Percentiles rank a stretch among this genome's conserved stretches.
phyloP scores from a whole-genome alignment of 2,888 invertebrate species.

The Lymantria dispar region DNA sequence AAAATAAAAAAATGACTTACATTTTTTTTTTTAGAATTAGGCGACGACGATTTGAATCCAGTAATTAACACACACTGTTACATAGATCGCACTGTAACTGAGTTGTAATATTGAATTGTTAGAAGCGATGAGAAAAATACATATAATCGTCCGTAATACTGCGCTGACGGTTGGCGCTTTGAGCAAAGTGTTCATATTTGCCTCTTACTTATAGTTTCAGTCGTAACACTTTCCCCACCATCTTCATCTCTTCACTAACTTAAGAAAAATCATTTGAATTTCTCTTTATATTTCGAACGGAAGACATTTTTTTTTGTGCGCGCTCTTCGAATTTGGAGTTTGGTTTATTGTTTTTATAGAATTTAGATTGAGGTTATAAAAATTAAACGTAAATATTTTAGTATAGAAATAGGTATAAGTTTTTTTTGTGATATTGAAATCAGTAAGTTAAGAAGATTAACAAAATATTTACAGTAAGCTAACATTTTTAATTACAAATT shows the following conservation, averaged over 20 bases:
- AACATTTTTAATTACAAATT: too few species aligned
- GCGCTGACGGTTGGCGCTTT: conserved; percentile 53
- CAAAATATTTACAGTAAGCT: too few species aligned
- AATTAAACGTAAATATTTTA: too few species aligned
- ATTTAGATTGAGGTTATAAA: too few species aligned
- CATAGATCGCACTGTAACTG: conserved; percentile 17
- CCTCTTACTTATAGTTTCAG: conserved; percentile 76
- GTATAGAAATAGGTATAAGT: too few species aligned
- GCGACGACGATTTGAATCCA: conserved; percentile 23
- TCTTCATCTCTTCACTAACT: conserved; percentile 49
- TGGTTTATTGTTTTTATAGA: too few species aligned
- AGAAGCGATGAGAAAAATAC: neutral
- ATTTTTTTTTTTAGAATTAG: conserved; percentile 14
- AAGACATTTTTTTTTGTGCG: too few species aligned
- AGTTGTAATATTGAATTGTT: neutral
- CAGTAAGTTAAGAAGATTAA: too few species aligned
- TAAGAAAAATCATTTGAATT: conserved; percentile 38
- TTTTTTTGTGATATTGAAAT: too few species aligned
- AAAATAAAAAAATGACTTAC: conserved; percentile 17
- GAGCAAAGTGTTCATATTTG: conserved; percentile 49
- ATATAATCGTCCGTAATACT: conserved; percentile 46
- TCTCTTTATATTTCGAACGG: conserved; percentile 40
- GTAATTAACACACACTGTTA: conserved; percentile 38
- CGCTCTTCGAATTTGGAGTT: too few species aligned
- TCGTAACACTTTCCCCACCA: conserved; percentile 73